Evolutionary conservation across 2,113 vertebrate species (phyloP), one percentile per base, ranked within the genome.

Genomic region (Taxidea taxus): DNA sequence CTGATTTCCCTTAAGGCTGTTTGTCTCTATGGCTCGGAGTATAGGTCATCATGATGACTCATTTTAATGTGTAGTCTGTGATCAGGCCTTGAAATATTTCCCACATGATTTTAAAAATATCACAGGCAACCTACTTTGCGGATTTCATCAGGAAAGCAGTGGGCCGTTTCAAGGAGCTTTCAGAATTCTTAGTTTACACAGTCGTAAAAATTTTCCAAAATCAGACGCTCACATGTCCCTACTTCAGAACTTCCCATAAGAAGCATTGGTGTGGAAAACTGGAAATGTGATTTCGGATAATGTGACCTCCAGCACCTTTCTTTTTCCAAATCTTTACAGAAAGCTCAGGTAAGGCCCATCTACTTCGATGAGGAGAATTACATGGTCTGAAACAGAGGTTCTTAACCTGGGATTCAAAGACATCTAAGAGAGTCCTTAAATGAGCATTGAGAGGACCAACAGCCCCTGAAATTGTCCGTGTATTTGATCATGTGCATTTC

Each of bases 61-160:
- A 95, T 94, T 92, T 77, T 92, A 96, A 96, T 90, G 51, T 87
- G 78, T 60, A 86, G 51, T 92, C 88, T 94, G 92, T 96, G 87
- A 75, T 86, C 84, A 78, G 64, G 31, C 44, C 77, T 87, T 84
- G 31, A 92, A 97, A 84, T 83, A 96, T 83, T 87, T 80, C 51
- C 87, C 39, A 58, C 96, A 68, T 12, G 47, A 80, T 66, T 97
- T 97, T 68, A 90, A 96, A 98, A 98, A 92, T 93, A 97, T 87
- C 90, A 82, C 44, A 68, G 87, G 90, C 90, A 93, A 94, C 89
- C 93, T 94, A 94, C 66, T 95, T 95, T 39, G 47, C 29, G 14
- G 54, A 60, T 89, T 87, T 75, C 93, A 89, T 77, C 90, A 92
- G 88, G 75, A 90, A 96, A 95, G 54, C 6, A 68, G 51, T 37